A percentile compares a stretch with the other conserved stretches of the same genome.
These are phyloP conservation scores for Nothobranchius kuhntae DNA, from an alignment of 2,113 vertebrate genomes.

Conservation along the genomic window DNA sequence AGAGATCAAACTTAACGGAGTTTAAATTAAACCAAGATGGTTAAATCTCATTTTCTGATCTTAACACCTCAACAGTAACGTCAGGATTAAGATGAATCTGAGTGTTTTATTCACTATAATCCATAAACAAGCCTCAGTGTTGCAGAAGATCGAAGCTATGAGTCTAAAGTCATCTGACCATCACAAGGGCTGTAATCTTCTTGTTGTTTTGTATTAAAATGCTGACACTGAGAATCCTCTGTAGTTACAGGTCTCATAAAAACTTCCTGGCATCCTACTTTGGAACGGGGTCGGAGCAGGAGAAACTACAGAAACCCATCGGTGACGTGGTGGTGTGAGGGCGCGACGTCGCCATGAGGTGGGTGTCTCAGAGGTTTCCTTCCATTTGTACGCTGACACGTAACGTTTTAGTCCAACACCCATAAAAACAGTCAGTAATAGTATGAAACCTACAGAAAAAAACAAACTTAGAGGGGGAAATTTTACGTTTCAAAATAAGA, in stretches of 20 bases:
- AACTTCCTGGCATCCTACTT: slow-evolving; percentile 75
- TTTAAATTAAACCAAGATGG: background rate
- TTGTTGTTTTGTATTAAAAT: slow-evolving; percentile 3
- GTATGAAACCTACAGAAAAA: background rate
- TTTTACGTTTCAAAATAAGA: background rate
- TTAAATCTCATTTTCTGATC: background rate
- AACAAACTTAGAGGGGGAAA: background rate
- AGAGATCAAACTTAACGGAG: background rate
- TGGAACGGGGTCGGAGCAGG: slow-evolving; percentile 66
- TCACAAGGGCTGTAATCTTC: background rate
- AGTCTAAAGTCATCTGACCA: slow-evolving; percentile 7
- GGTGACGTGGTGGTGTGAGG: slow-evolving; percentile 61
- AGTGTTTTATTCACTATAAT: background rate
- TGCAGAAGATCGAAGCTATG: background rate
- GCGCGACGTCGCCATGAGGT: slow-evolving; percentile 31
- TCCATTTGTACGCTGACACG: background rate
- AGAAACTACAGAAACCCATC: slow-evolving; percentile 69
- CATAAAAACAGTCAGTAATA: background rate
- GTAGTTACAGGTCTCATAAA: slow-evolving; percentile 78
- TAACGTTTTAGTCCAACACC: no score
- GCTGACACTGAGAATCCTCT: slow-evolving; percentile 25
- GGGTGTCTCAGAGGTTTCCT: slow-evolving; percentile 2
- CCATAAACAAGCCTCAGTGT: background rate
- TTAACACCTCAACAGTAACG: background rate
- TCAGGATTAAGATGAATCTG: background rate